A percentile compares a stretch with the other conserved stretches of the same genome.
Evolutionary conservation across 2,888 invertebrate species (phyloP).

Genomic region (Microctonus brassicae): DNA sequence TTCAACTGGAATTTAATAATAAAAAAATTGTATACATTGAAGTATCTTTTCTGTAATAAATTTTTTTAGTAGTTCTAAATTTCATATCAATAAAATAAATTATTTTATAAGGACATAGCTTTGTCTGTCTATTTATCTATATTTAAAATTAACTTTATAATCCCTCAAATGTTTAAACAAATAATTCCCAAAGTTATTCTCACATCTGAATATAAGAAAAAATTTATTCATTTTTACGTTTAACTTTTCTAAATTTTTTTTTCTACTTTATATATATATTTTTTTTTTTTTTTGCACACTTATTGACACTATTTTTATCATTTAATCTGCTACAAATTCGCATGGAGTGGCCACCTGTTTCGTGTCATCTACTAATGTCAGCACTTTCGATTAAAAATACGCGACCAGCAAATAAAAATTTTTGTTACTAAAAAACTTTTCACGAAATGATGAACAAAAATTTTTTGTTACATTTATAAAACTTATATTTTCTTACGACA

Average conservation of each 20-base stretch:
- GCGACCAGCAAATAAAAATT: no score
- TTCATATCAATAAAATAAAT: no score
- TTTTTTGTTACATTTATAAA: neutral
- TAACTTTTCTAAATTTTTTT: neutral
- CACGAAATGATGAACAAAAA: neutral
- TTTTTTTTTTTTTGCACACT: neutral
- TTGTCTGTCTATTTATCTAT: no score
- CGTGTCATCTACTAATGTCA: neutral
- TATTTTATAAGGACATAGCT: no score
- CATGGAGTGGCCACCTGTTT: neutral
- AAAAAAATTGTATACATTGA: no score
- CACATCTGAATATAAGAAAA: no score
- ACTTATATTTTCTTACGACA: neutral
- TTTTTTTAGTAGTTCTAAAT: no score
- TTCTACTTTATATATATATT: neutral
- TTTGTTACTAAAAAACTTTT: neutral
- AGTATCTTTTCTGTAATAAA: no score
- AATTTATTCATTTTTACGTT: neutral
- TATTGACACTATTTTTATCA: neutral
- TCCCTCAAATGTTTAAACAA: no score
- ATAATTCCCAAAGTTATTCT: no score
- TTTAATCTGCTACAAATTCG: neutral
- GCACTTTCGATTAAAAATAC: neutral
- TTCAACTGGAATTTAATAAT: no score
- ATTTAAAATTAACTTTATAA: no score